Base-by-base conservation (phyloP, 1,140 invertebrate species). In the Uloborus diversus region DNA sequence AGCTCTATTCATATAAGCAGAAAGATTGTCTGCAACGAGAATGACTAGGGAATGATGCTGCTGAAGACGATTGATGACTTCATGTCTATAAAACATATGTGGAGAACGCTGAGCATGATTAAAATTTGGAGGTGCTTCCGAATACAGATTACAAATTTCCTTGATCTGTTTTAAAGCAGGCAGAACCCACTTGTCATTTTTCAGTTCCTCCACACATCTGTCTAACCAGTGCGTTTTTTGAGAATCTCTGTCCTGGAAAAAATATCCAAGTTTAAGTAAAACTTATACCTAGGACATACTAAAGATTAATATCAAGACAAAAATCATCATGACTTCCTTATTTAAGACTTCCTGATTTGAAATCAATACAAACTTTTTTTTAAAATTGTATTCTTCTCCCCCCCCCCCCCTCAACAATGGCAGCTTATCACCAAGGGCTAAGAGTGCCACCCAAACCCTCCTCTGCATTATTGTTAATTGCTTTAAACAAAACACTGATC, bases 201-300 rank as follows among this genome's bases (percentile, higher is more conserved):
- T 97, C 32, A 99, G 87, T 86, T 99, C 96, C 83, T 96, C 94
- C 14, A 99, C 96, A 86, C 97, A 98, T 85, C 95, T 95, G 84
- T 96, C 93, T 57, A 99, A 87, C 96, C 96, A 99, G 65, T 95
- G 91, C 56, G 94, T 95, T 87, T 99, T 99, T 87, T 98, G 96
- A 32, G 94, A 92, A 88, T 99, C 96, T 82, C 96, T 90, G 85
- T 99, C 96, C 90, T 97, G 91, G 20, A 83, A 82, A 35, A 25
- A 57, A 23, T n/a, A n/a, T n/a, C n/a, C n/a, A n/a, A n/a, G n/a
- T n/a, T n/a, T n/a, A n/a, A n/a, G n/a, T n/a, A n/a, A n/a, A n/a
- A n/a, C n/a, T n/a, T n/a, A n/a, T n/a, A n/a, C n/a, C n/a, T n/a
- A n/a, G n/a, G n/a, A n/a, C n/a, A n/a, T n/a, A n/a, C n/a, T n/a